phyloP scores from a whole-genome alignment of 2,113 vertebrate genomes.

The Epinephelus cyanopodus region DNA sequence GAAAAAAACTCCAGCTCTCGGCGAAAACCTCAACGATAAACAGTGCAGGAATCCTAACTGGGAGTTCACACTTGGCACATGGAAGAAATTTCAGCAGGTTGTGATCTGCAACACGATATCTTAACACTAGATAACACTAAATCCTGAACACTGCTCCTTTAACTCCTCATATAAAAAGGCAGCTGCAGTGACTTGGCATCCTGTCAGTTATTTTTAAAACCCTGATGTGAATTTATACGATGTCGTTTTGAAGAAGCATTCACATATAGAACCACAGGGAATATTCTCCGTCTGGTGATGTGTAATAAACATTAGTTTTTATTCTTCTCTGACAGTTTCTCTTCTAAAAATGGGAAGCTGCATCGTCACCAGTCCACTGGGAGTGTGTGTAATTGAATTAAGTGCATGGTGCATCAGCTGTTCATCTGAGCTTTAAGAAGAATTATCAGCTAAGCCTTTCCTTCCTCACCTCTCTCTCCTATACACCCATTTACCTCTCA shows the following conservation, averaged over 20 bases:
- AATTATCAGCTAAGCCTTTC: slow-evolving; percentile 70
- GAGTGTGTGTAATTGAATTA: slow-evolving; percentile 72
- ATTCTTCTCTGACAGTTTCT: neutral
- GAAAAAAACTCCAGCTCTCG: too few species aligned
- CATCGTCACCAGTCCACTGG: slow-evolving; percentile 34
- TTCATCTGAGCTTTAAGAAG: slow-evolving; percentile 74
- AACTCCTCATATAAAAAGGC: neutral
- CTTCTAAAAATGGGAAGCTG: slow-evolving; percentile 16
- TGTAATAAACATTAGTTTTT: neutral
- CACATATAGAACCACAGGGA: neutral
- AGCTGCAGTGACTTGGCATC: neutral
- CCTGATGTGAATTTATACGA: neutral
- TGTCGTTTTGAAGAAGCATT: neutral
- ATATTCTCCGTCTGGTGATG: neutral
- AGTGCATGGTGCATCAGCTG: slow-evolving; percentile 74
- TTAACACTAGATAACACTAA: too few species aligned
- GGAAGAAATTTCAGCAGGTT: too few species aligned
- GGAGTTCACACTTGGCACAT: too few species aligned
- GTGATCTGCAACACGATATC: too few species aligned
- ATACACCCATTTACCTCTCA: slow-evolving; percentile 7
- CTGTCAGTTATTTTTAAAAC: neutral
- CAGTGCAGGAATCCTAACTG: too few species aligned
- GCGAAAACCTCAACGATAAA: too few species aligned
- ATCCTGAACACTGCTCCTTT: too few species aligned
- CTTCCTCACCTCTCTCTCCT: slow-evolving; percentile 23